These are phyloP conservation scores for Lasiommata megera DNA, from an alignment of 2,888 invertebrate genomes.

Conservation along the genomic window DNA sequence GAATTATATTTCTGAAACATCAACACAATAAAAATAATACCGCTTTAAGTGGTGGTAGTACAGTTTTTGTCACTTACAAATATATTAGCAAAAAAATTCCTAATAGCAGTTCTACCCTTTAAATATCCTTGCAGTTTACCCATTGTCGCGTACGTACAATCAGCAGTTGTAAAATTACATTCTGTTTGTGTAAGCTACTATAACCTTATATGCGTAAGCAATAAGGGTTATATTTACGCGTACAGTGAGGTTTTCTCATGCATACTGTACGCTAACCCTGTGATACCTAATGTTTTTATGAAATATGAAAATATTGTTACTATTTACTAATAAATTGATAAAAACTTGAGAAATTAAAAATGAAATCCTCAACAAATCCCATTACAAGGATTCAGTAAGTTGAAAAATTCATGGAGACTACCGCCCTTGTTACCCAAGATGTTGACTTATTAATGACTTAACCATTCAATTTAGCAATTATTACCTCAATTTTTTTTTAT, in stretches of 20 bases:
- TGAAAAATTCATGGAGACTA: no score
- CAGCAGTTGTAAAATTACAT: not conserved
- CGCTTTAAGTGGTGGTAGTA: no score
- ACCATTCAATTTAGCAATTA: no score
- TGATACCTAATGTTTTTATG: not conserved
- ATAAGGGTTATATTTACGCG: not conserved
- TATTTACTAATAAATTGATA: not conserved
- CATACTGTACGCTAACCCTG: not conserved
- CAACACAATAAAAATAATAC: no score
- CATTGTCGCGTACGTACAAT: slow-evolving; percentile 3
- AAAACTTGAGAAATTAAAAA: not conserved
- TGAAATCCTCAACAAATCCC: no score
- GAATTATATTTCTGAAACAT: no score
- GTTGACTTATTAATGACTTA: no score
- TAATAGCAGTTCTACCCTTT: not conserved
- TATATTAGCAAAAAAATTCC: no score
- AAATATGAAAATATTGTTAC: not conserved
- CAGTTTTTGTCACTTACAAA: no score
- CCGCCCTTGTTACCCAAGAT: no score
- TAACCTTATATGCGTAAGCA: not conserved
- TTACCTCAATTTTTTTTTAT: no score
- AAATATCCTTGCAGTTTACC: not conserved
- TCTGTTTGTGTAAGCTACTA: not conserved
- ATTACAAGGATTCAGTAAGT: no score
- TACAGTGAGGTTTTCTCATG: not conserved